Evolutionary conservation across 37 sponge, comb jelly and placozoan genomes (phyloP), one percentile per base, ranked within the genome.

Genomic region (Dysidea cf. avara): DNA sequence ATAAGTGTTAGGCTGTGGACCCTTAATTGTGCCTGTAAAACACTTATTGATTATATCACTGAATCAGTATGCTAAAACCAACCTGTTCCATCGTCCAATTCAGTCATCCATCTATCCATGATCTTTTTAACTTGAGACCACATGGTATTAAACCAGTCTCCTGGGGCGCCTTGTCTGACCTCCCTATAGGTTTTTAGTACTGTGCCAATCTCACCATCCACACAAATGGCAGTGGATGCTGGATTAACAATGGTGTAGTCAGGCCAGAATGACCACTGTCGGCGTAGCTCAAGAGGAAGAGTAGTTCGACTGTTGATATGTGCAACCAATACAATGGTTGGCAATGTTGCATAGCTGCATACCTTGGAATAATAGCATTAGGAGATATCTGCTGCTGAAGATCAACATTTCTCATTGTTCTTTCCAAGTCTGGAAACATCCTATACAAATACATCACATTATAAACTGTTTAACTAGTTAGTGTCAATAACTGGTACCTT

Each of bases 181-280:
- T 69, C 71, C 22, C 71, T 21, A 34, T 69, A 69, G 13, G 53
- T 46, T 24, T 69, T 69, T 7, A 34, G 7, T 7, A 69, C 71
- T 22, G 53, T 48, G 26, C 71, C 71, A n/a, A 69, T 69, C 12
- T 69, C 71, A 49, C 71, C 71, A 69, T 69, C 71, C 26, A 69
- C 71, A 29, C 71, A 69, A 7, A 69, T 47, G 52, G 71, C 53
- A 7, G 71, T 69, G 22, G 53, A 47, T 54, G 53, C 71, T 29
- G 24, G 53, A 29, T 31, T 48, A 16, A 46, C 16, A 53, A 25
- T 31, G 25, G 67, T 65, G 36, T 69, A 69, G 49, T 69, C 31
- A 6, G 71, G 71, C 71, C 71, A 69, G 26, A 69, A 69, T 48
- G 53, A 47, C 71, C 71, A 69, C 54, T 69, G 71, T 11, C 53